phyloP scores from a whole-genome alignment of 92 coral and sea anemone genomes.

The Porites rus region DNA sequence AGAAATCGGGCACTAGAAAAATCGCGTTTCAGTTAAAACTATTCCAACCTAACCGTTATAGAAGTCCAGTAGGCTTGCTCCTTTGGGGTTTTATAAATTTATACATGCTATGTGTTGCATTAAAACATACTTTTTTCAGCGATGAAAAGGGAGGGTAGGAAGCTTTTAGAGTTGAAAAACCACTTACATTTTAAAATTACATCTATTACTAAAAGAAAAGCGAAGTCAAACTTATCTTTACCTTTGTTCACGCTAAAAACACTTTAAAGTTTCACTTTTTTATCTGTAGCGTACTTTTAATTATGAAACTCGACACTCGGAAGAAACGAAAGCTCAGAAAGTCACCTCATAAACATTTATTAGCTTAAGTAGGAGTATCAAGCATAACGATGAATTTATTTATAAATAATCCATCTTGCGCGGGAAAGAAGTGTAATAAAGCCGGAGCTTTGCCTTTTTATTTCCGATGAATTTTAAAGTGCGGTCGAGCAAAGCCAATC shows the following conservation, averaged over 20 bases:
- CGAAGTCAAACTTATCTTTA: background rate
- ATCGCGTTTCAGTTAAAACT: too few species aligned
- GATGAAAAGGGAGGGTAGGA: background rate
- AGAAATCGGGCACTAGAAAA: too few species aligned
- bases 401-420: background rate
- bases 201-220: background rate
- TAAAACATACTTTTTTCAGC: background rate
- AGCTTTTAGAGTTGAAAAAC: background rate
- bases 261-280: background rate
- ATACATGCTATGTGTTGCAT: background rate
- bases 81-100: too few species aligned
- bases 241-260: background rate
- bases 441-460: background rate
- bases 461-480: slow-evolving; percentile 25
- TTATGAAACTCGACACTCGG: background rate
- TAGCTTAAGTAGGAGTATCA: slow-evolving; percentile 1
- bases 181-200: background rate
- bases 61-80: too few species aligned
- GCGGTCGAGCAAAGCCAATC: slow-evolving; percentile 7
- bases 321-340: background rate
- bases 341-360: background rate
- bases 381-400: slow-evolving; percentile 2
- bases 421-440: slow-evolving; percentile 11
- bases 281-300: background rate
- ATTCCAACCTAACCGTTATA: too few species aligned